Evolutionary conservation across 2,113 vertebrate genomes (phyloP).

Genomic region (Tricholaema leucomelas): DNA sequence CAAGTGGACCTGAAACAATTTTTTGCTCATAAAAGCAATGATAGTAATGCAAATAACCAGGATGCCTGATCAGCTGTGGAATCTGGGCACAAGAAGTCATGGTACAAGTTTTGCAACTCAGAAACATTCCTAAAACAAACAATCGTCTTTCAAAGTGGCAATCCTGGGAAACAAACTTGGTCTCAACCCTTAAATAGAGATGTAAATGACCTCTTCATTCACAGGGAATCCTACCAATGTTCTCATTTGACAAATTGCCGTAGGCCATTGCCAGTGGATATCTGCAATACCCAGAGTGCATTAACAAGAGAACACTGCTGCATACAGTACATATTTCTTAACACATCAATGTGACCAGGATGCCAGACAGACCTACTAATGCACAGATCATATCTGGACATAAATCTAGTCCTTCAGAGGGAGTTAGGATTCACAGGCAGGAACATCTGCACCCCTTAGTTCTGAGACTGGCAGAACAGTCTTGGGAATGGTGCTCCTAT

Average conservation of each 20-base stretch:
- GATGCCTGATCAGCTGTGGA: background rate
- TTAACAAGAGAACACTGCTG: background rate
- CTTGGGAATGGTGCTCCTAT: rapidly evolving
- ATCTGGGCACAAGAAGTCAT: background rate
- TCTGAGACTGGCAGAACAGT: background rate
- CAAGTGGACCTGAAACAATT: background rate
- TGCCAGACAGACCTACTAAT: background rate
- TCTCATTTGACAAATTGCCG: background rate
- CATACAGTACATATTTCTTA: background rate
- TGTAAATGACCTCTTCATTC: background rate
- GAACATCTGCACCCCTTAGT: background rate
- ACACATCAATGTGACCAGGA: background rate
- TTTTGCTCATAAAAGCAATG: background rate
- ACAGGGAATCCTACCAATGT: background rate
- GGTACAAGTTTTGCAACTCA: background rate
- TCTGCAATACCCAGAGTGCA: background rate
- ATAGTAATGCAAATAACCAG: background rate
- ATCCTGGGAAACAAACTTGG: background rate
- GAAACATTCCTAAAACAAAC: background rate
- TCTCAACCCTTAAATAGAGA: background rate
- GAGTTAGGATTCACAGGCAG: background rate
- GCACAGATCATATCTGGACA: background rate
- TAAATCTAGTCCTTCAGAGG: background rate
- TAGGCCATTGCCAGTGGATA: background rate
- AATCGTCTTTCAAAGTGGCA: background rate